Conservation (phyloP, 1,140 invertebrate genomes). For the Stegodyphus mimosarum region DNA sequence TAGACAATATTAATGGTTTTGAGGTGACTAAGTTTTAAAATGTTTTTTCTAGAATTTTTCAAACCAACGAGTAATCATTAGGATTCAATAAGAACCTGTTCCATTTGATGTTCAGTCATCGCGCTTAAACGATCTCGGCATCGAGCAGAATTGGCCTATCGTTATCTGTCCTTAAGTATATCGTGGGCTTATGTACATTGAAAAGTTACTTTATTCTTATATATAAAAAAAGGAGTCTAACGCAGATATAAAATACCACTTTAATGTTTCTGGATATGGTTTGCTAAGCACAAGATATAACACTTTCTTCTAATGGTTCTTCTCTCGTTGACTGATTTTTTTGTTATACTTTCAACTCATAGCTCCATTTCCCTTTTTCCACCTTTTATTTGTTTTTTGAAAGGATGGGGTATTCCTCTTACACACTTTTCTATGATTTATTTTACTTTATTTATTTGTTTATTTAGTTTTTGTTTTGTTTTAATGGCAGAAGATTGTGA, state of each 20-base stretch:
- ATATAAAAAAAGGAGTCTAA: constrained; percentile 3
- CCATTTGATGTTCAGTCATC: constrained; percentile 30
- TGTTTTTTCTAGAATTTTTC: no score
- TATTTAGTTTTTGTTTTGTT: no score
- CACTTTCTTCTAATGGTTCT: constrained; percentile 34
- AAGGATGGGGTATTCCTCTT: background rate
- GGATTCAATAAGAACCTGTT: constrained; percentile 36
- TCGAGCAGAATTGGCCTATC: background rate
- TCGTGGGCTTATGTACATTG: constrained; percentile 32
- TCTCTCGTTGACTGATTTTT: constrained; percentile 21
- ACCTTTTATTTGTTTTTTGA: background rate
- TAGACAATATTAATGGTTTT: no score
- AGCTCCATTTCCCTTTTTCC: no score
- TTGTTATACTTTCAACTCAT: constrained; percentile 24
- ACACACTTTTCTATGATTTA: no score
- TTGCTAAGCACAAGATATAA: constrained; percentile 34
- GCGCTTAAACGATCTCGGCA: constrained; percentile 38
- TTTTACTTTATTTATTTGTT: no score
- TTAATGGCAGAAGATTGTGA: no score
- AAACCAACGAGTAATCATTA: background rate
- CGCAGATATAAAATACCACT: constrained; percentile 31
- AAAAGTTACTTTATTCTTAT: constrained; percentile 21
- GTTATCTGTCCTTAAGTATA: constrained; percentile 42
- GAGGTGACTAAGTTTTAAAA: no score
- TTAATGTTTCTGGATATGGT: constrained; percentile 57